Conservation (phyloP, 2,113 vertebrate species). For the Calyptommatus sinebrachiatus region DNA sequence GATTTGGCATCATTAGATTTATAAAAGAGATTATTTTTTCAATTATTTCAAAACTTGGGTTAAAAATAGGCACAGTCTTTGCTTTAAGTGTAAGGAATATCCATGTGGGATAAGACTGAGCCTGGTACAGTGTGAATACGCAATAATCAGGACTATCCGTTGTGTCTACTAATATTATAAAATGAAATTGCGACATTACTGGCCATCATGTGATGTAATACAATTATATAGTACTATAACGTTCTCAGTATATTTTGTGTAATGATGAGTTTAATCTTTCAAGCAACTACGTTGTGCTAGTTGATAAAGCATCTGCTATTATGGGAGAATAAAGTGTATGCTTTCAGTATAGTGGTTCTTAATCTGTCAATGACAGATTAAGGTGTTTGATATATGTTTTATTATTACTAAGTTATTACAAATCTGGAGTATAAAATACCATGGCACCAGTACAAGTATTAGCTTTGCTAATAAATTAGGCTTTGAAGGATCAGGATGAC, state of each 20-base stretch:
- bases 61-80: background rate
- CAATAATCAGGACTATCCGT: background rate
- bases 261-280: background rate
- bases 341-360: background rate
- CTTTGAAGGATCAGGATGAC: conserved; percentile 28
- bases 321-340: background rate
- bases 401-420: background rate
- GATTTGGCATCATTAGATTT: background rate
- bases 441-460: conserved; percentile 31
- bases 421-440: conserved; percentile 26
- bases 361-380: background rate
- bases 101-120: no score
- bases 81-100: no score
- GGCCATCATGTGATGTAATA: no score
- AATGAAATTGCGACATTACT: no score
- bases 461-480: conserved; percentile 34
- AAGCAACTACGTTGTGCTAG: background rate
- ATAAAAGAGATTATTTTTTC: background rate
- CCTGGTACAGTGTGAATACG: no score
- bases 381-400: background rate
- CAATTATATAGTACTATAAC: no score
- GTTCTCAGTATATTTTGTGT: no score
- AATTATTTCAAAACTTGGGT: background rate
- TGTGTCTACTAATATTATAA: background rate
- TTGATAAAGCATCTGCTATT: background rate